Base-by-base conservation (phyloP, 2,113 vertebrate species). In the Chitala chitala region DNA sequence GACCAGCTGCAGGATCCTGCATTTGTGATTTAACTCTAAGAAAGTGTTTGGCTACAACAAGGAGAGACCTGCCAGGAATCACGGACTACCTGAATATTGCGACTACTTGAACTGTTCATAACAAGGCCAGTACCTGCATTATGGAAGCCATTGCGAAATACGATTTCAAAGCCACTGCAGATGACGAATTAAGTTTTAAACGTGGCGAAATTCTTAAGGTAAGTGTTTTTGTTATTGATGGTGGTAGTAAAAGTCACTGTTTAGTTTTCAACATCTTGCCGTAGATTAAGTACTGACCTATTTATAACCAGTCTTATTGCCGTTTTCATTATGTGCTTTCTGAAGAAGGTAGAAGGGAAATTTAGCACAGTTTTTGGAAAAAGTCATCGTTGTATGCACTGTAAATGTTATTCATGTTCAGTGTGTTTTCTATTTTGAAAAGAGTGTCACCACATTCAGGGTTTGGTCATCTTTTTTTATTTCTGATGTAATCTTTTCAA, bases 121-220 rank as follows among this genome's bases (percentile, higher is more conserved):
- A 38, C 17, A 36, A 61, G 15, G 33, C 58, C 58, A 29, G 58
- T 36, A 54, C 31, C 17, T 46, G 40, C 68, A 63, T 66, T 86
- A 98, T 99, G 97, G 97, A 99, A 93, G 97, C 97, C 91, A 91
- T 97, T 82, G 96, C 97, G 89, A 99, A 98, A 86, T 99, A 99
- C 85, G 96, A 99, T 89, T 99, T 98, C 88, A 98, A 94, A 89
- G 97, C 97, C 70, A 99, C 97, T 6, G 97, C 97, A 3, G 97
- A 99, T 24, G 97, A 98, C 77, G 97, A 99, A 85, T 93, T 99
- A 84, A 99, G 96, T 89, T 99, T 99, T 89, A 98, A 98, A 80
- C 93, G 97, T 50, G 96, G 96, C 22, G 96, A 99, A 82, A 83
- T 98, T 79, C 93, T 99, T 22, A 99, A 99, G 94, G 97, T 98